Conservation (phyloP, 2,888 invertebrate genomes). For the Sinohyriopsis cumingii region DNA sequence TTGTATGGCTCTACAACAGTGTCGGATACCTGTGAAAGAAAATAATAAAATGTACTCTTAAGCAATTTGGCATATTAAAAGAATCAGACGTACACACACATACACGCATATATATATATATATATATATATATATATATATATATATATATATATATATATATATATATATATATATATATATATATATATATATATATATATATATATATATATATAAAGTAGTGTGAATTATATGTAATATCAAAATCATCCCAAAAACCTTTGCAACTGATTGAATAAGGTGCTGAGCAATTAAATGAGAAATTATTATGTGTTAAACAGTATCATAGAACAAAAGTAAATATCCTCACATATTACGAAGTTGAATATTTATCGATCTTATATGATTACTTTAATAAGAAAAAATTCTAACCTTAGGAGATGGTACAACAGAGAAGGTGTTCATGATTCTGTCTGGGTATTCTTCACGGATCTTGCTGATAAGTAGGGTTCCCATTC, state of each 20-base stretch:
- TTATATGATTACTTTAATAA: not conserved
- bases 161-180: too few relatives aligned
- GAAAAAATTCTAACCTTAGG: constrained; percentile 76
- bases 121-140: not conserved
- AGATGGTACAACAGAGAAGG: constrained; percentile 92
- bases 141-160: too few relatives aligned
- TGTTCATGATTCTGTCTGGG: constrained; percentile 80
- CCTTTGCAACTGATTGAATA: too few relatives aligned
- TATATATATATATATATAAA: too few relatives aligned
- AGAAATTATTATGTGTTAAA: not conserved
- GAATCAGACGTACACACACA: too few relatives aligned
- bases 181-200: too few relatives aligned
- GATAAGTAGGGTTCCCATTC: constrained; percentile 58
- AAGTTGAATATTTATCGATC: too few relatives aligned
- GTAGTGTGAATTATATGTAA: too few relatives aligned
- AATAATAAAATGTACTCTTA: not conserved
- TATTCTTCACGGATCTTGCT: constrained; percentile 60
- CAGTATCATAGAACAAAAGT: too few relatives aligned
- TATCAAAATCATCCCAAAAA: too few relatives aligned
- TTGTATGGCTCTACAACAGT: constrained; percentile 82
- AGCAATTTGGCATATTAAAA: too few relatives aligned
- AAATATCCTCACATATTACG: too few relatives aligned
- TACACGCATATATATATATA: not conserved
- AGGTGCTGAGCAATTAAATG: not conserved
- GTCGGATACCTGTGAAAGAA: constrained; percentile 79